A percentile compares a stretch with the other conserved stretches of the same genome.
These are phyloP conservation scores for Emydoidea blandingii DNA, from an alignment of 2,797 vertebrate species.

Conservation along the genomic window DNA sequence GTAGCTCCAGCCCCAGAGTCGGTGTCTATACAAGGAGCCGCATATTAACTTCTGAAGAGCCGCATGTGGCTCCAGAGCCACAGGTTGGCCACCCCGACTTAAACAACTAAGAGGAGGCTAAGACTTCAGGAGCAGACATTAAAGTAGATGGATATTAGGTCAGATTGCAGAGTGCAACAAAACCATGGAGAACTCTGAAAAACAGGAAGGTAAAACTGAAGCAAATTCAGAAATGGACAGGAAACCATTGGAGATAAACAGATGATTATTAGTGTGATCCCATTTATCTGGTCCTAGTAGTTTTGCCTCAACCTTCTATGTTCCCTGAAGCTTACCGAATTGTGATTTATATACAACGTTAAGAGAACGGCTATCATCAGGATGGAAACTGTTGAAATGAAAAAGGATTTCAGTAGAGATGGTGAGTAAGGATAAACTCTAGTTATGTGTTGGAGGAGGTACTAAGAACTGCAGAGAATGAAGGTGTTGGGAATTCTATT, in stretches of 20 bases:
- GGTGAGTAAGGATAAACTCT: background rate
- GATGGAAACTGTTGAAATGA: background rate
- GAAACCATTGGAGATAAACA: background rate
- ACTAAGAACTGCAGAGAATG: background rate
- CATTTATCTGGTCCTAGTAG: background rate
- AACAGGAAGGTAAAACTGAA: background rate
- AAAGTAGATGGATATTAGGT: background rate
- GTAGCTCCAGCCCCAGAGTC: no score
- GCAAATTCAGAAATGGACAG: background rate
- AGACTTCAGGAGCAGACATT: background rate
- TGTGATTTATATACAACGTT: background rate
- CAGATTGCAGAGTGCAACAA: constrained; percentile 1
- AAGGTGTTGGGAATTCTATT: background rate
- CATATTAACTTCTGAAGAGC: no score
- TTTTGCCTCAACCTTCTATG: background rate
- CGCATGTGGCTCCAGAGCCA: no score
- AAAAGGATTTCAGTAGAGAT: background rate
- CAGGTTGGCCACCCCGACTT: no score
- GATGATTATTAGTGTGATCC: background rate
- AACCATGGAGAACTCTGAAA: constrained; percentile 12
- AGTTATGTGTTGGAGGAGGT: background rate
- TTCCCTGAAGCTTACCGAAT: background rate
- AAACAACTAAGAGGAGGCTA: background rate
- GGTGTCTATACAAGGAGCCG: no score
- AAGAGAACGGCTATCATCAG: background rate